Base-by-base conservation (phyloP, 2,888 invertebrate genomes). In the Ochropleura leucogaster region DNA sequence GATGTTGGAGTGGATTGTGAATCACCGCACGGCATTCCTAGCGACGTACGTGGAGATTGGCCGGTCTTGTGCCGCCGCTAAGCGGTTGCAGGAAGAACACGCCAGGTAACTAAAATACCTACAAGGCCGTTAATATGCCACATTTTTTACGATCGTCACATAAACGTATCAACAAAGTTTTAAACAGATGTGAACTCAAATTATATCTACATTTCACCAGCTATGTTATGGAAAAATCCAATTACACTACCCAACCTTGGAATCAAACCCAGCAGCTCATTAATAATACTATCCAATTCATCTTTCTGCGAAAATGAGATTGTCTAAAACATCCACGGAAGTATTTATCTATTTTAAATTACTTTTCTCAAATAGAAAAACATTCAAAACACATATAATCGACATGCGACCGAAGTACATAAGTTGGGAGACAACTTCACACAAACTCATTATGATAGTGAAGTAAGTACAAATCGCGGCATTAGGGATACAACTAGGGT, bases 1-100 rank as follows among this genome's bases (percentile, higher is more conserved):
- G 98, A 99, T 99, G 99, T 98, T 99, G 92, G 99, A 99, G 92
- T 99, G 99, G 99, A 99, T 99, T 83, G 98, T 98, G 89, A 99
- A 99, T 94, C 99, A 99, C 93, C 97, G 99, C 74, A 99, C 99
- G 91, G 98, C 98, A 81, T 99, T 99, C 96, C 97, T 99, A 83
- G 98, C 98, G 88, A 99, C 98, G 89, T 99, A 99, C 94, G 99
- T 99, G 60, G 99, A 99, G 96, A 99, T 99, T 85, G 99, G 99
- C 4, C 98, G 98, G 88, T 98, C 98, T 57, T 98, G 98, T 92
- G 98, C 98, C 83, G 97, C 98, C 87, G 99, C 99, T 47, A 99
- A 99, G 92, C 98, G 98, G 80, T 96, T 99, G 78, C 99, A 99
- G 95, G 98, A 99, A 91, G 99, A 99, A 92, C 99, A 99, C 93